Evolutionary conservation across 2,888 invertebrate species (phyloP).

Genomic region (Thymelicus sylvestris): DNA sequence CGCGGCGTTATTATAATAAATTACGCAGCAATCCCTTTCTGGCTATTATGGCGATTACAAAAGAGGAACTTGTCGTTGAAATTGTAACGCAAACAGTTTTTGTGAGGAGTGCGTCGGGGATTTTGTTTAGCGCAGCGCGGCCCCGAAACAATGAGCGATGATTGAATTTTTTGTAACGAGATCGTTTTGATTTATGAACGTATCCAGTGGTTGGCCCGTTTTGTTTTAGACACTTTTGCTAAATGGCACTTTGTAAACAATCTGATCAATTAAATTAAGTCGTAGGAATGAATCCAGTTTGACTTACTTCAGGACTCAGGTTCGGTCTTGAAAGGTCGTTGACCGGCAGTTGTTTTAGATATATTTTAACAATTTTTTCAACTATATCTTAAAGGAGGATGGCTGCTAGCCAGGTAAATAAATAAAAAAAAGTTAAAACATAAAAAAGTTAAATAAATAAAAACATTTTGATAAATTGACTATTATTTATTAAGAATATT

Average conservation of each 20-base stretch:
- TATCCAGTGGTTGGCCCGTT: slow-evolving; percentile 1
- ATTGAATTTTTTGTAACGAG: slow-evolving; percentile 24
- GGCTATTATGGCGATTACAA: slow-evolving; percentile 39
- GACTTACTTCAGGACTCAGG: too few species aligned
- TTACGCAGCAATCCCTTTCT: slow-evolving; percentile 34
- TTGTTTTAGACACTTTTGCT: slow-evolving; percentile 16
- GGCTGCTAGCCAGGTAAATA: too few species aligned
- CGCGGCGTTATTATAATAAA: slow-evolving; percentile 39
- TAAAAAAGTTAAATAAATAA: too few species aligned
- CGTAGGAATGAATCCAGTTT: too few species aligned
- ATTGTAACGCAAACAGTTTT: slow-evolving; percentile 36
- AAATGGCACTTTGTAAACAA: not conserved
- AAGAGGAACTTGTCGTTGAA: slow-evolving; percentile 38
- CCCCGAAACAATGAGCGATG: slow-evolving; percentile 17
- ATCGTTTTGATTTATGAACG: slow-evolving; percentile 24
- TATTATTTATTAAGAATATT: too few species aligned
- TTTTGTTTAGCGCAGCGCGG: slow-evolving; percentile 8
- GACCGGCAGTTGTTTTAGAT: too few species aligned
- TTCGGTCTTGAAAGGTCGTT: too few species aligned
- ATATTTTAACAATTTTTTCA: too few species aligned
- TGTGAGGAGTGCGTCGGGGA: slow-evolving; percentile 8
- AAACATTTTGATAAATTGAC: too few species aligned
- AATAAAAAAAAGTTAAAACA: too few species aligned
- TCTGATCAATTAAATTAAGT: not conserved
- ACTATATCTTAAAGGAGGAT: too few species aligned